Percentiles rank a stretch among this genome's conserved stretches.
These are phyloP conservation scores for Eulemur mongoz DNA, from an alignment of 2,797 vertebrate genomes.

Conservation along the genomic window DNA sequence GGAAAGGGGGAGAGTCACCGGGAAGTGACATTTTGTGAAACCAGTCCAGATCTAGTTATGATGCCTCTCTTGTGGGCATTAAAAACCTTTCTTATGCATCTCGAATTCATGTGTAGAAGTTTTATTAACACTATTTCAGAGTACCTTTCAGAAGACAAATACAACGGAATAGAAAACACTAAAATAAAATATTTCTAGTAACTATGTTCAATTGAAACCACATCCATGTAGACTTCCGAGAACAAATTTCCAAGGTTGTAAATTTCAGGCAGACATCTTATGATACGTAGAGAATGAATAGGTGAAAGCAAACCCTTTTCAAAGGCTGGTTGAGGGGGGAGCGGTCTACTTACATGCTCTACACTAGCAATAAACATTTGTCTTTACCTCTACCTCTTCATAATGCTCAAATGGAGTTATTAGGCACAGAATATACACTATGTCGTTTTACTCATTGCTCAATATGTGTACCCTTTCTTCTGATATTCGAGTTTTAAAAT, in stretches of 20 bases:
- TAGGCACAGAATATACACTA: not conserved
- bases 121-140: not conserved
- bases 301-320: not conserved
- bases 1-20: not conserved
- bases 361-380: not conserved
- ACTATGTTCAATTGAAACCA: not conserved
- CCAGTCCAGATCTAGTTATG: not conserved
- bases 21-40: not conserved
- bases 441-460: conserved; percentile 2
- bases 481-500: conserved; percentile 47
- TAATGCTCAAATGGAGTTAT: not conserved
- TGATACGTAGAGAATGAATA: not conserved
- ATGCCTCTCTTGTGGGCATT: not conserved
- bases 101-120: not conserved
- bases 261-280: not conserved
- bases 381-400: not conserved
- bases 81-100: not conserved
- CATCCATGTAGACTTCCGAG: conserved; percentile 11
- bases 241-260: not conserved
- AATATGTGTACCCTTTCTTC: not conserved
- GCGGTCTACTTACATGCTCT: not conserved
- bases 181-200: conserved; percentile 50
- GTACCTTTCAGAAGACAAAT: conserved; percentile 28
- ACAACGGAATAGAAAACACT: not conserved
- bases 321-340: not conserved